Conservation (phyloP, 1,140 invertebrate species). For the Drosophila leontia region DNA sequence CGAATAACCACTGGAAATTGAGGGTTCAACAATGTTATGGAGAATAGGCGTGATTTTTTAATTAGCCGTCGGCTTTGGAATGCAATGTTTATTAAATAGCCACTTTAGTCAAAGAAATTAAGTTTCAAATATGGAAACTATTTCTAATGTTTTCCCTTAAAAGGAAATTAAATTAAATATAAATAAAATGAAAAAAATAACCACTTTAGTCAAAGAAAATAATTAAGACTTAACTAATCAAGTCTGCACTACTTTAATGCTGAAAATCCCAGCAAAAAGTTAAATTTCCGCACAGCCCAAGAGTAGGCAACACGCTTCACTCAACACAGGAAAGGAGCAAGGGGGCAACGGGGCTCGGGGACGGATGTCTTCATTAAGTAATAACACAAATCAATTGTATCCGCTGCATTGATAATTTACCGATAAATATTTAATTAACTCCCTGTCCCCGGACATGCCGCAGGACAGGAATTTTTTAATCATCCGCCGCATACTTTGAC, state of each 20-base stretch:
- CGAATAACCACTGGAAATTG: slow-evolving; percentile 18
- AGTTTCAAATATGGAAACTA: background rate
- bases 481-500: slow-evolving; percentile 76
- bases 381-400: slow-evolving; percentile 56
- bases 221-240: background rate
- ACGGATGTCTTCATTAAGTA: slow-evolving; percentile 49
- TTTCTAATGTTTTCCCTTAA: background rate
- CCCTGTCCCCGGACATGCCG: slow-evolving; percentile 34
- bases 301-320: slow-evolving; percentile 39
- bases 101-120: background rate
- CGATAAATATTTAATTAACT: slow-evolving; percentile 56
- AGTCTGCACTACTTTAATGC: background rate
- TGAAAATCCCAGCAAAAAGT: background rate
- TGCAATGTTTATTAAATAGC: background rate
- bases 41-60: slow-evolving; percentile 13
- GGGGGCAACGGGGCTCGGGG: background rate
- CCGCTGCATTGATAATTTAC: slow-evolving; percentile 47
- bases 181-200: no score
- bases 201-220: no score
- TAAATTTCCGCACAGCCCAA: slow-evolving; percentile 2
- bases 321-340: no score
- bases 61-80: background rate
- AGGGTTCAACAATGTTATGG: slow-evolving; percentile 3
- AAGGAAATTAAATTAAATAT: no score
- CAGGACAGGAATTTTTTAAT: slow-evolving; percentile 69